These are phyloP conservation scores for Drosophila prolongata DNA, from an alignment of 2,888 invertebrate genomes.

Conservation along the genomic window DNA sequence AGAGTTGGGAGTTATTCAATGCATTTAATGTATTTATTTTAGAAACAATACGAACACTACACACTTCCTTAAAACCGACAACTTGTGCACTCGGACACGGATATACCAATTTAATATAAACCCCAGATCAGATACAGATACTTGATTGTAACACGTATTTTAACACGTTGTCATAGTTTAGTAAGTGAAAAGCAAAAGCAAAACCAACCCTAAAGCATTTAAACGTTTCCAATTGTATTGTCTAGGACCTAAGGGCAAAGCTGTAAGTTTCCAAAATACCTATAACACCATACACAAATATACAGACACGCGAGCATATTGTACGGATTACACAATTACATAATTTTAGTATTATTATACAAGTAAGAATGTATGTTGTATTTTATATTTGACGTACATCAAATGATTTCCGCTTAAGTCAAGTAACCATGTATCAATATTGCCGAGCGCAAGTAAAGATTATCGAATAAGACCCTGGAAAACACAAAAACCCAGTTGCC, in stretches of 20 bases:
- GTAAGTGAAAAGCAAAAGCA: constrained; percentile 54
- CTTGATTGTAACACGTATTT: constrained; percentile 53
- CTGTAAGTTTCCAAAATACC: constrained; percentile 64
- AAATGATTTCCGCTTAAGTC: constrained; percentile 57
- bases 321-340: constrained; percentile 55
- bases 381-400: constrained; percentile 64
- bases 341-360: constrained; percentile 39
- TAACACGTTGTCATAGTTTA: constrained; percentile 71
- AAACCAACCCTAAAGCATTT: constrained; percentile 45
- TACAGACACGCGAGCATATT: constrained; percentile 34
- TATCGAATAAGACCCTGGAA: constrained; percentile 25
- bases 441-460: constrained; percentile 42
- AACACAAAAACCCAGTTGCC: constrained; percentile 26
- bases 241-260: constrained; percentile 56
- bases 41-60: constrained; percentile 24
- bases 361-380: constrained; percentile 64
- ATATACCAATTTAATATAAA: constrained; percentile 19
- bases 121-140: neutral
- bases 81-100: constrained; percentile 40
- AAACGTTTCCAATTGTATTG: constrained; percentile 66
- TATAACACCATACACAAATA: constrained; percentile 25
- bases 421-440: constrained; percentile 45
- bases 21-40: constrained; percentile 53
- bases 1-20: constrained; percentile 39
- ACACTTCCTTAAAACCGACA: constrained; percentile 42